Conservation (phyloP, 2,888 invertebrate species). For the Carabus problematicus region DNA sequence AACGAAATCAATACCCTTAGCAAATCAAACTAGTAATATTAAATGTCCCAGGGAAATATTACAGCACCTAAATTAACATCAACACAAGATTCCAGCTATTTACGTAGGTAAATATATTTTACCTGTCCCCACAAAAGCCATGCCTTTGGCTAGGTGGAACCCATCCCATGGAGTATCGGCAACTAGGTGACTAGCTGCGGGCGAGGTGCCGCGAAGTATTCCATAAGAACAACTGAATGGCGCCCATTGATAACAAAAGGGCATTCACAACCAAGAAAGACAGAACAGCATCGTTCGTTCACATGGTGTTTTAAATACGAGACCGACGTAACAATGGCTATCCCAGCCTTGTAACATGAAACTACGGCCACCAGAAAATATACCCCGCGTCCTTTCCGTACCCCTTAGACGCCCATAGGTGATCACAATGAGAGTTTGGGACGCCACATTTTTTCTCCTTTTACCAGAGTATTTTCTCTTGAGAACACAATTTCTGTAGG, state of each 20-base stretch:
- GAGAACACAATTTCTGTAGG: slow-evolving; percentile 7
- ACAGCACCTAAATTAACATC: too few relatives aligned
- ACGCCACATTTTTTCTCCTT: slow-evolving; percentile 17
- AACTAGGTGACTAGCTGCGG: too few relatives aligned
- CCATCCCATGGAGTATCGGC: too few relatives aligned
- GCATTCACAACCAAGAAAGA: slow-evolving; percentile 25
- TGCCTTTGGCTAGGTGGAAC: too few relatives aligned
- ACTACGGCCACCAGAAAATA: neutral
- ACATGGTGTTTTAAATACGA: slow-evolving; percentile 11
- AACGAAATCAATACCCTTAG: too few relatives aligned
- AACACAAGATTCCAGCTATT: too few relatives aligned
- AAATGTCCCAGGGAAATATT: too few relatives aligned
- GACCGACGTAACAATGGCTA: slow-evolving; percentile 4
- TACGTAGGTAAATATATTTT: too few relatives aligned
- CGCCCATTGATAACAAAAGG: slow-evolving; percentile 54
- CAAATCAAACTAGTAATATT: too few relatives aligned
- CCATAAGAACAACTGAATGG: slow-evolving; percentile 55
- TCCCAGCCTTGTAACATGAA: slow-evolving; percentile 15
- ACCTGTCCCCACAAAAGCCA: too few relatives aligned
- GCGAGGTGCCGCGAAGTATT: slow-evolving; percentile 3
- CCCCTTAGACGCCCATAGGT: neutral
- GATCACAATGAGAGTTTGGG: slow-evolving; percentile 8
- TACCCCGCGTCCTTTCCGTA: neutral
- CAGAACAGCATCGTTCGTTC: neutral
- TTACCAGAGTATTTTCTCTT: slow-evolving; percentile 14